Conservation (phyloP, 2,797 vertebrate genomes). For the Brotula barbata region DNA sequence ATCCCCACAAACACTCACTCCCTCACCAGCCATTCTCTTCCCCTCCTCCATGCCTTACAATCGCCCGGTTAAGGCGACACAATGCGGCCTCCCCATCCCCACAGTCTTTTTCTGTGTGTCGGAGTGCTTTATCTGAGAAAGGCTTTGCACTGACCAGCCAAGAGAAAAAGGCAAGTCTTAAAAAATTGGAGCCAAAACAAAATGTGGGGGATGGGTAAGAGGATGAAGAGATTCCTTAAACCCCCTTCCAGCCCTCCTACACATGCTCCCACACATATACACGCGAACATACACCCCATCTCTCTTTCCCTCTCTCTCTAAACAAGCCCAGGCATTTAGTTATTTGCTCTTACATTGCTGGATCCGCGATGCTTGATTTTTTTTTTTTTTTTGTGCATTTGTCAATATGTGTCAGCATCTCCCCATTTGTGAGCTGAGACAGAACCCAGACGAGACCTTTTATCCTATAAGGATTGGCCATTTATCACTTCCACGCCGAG, state of each 20-base stretch:
- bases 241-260: slow-evolving; percentile 28
- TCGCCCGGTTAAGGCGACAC: slow-evolving; percentile 72
- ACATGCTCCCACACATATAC: slow-evolving; percentile 50
- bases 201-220: slow-evolving; percentile 52
- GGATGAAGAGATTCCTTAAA: slow-evolving; percentile 67
- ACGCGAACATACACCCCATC: too few species aligned
- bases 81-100: slow-evolving; percentile 71
- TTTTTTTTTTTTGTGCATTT: too few species aligned
- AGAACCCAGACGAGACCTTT: slow-evolving; percentile 58
- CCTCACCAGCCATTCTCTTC: slow-evolving; percentile 54
- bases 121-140: slow-evolving; percentile 70
- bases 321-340: slow-evolving; percentile 46
- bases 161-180: slow-evolving; percentile 75
- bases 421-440: slow-evolving; percentile 41
- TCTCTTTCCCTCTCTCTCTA: slow-evolving; percentile 31
- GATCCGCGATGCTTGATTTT: slow-evolving; percentile 4
- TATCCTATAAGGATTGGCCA: slow-evolving; percentile 42
- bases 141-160: slow-evolving; percentile 70
- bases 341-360: slow-evolving; percentile 16
- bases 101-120: slow-evolving; percentile 67
- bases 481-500: slow-evolving; percentile 57
- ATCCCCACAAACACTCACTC: slow-evolving; percentile 62
- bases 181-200: slow-evolving; percentile 67
- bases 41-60: slow-evolving; percentile 74
- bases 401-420: too few species aligned